Base-by-base conservation (phyloP, 1,140 invertebrate species). In the Trachymyrmex septentrionalis region DNA sequence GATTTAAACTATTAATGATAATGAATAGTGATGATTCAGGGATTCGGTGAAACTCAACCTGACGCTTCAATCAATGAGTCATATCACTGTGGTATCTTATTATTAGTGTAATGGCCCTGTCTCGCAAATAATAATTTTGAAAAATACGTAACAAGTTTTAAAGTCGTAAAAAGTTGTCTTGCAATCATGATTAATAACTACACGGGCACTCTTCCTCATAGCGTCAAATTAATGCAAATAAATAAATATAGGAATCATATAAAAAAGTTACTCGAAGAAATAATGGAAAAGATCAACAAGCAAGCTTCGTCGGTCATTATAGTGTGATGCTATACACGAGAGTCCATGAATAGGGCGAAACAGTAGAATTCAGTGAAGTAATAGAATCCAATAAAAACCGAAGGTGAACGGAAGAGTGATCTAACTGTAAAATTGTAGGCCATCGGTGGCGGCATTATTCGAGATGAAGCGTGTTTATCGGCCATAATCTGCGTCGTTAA, bases 391-490 rank as follows among this genome's bases (percentile, higher is more conserved):
- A 92, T 91, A 92, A 92, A 92, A 89, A 90, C 27, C 88, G 92
- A 93, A 93, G 91, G 91, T 87, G 87, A 93, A 91, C 92, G 92
- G 92, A 93, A 93, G 92, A 92, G 88, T 93, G 91, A 94, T 93
- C 92, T 93, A 93, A 94, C 92, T 85, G 59, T 87, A 75, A 87
- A 90, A 90, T 86, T 85, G 88, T 78, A 90, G 48, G 57, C 38
- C 64, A 59, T 38, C 34, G 72, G 38, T 77, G 24, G 50, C 30
- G 21, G 63, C 78, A 86, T 82, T 82, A 88, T 77, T 38, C 63
- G 57, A 86, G 64, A 88, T 88, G 76, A 88, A 76, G 61, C 63
- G 64, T 57, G 71, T 86, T 88, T 71, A 78, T 78, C 59, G 57
- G 44, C 75, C 34, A 77, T 34, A 27, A 59, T 21, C 38, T 2